Evolutionary conservation across 2,797 vertebrate genomes (phyloP), one percentile per base, ranked within the genome.

Genomic region (Betta splendens): DNA sequence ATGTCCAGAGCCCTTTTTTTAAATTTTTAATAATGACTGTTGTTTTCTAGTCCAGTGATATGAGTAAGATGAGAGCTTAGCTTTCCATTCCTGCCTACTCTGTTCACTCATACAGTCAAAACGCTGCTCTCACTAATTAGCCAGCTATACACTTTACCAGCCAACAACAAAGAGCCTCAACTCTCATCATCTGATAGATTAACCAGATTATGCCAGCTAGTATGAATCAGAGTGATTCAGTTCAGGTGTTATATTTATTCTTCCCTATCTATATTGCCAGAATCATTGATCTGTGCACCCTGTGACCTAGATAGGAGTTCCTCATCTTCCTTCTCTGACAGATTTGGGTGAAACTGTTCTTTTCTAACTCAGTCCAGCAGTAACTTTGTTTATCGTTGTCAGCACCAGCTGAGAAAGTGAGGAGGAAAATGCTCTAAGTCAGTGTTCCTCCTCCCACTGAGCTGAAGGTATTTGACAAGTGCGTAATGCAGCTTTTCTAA

Each of bases 51-150:
- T n/a, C n/a, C n/a, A n/a, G n/a, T n/a, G n/a, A n/a, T n/a, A n/a
- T n/a, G n/a, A n/a, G n/a, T n/a, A n/a, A n/a, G 18, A 21, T 72
- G 35, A 70, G 80, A 44, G 54, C 23, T 55, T 36, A 58, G 37
- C 42, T 44, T 38, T 50, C 37, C 46, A 46, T 26, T 47, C 16
- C 53, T 60, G 47, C 40, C 37, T 32, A 15, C 38, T 53, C 58
- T 76, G 35, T 48, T 84, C 49, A 50, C 56, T 76, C 61, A 54
- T 50, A 58, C 57, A 43, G 52, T 75, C 43, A 12, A 66, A 70
- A 66, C 10, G 0, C 4, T 0, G 7, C 49, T 69, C 59, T 61
- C 54, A 21, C 55, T 69, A 79, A 53, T 59, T 49, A 62, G 49
- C 46, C 18, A 3, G 56, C 53, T 28, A 3, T 6, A 29, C 46